Base-by-base conservation (phyloP, 2,888 invertebrate genomes). In the Drosophila villosipedis region DNA sequence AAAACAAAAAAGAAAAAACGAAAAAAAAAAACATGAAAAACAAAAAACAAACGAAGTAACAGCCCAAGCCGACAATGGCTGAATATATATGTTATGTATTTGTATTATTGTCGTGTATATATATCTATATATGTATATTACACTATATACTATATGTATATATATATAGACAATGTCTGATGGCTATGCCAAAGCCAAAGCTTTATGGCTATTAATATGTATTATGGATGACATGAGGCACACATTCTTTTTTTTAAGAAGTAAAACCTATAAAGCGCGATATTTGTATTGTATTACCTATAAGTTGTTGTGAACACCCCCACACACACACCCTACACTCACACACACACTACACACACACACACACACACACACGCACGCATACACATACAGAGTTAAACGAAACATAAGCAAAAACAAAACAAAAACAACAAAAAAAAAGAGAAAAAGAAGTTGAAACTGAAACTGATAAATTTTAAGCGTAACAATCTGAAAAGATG, bases 151-250 rank as follows among this genome's bases (percentile, higher is more conserved):
- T 49, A 49, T 62, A 43, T 58, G 35, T 62, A 47, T 61, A n/a
- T 80, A 50, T 73, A 43, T 74, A 57, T 68, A 43, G 78, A 58
- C 76, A 80, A 80, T 80, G 76, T 80, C 76, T 80, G 76, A 76
- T 75, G 80, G 68, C 74, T 50, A 63, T 59, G 61, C 52, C 71
- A 68, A 68, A 49, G 54, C 65, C 78, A 62, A 68, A 75, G 66
- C 66, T 60, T 67, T 76, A 90, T 84, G 83, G 87, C 84, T 73
- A 86, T 50, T 37, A 67, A 69, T 72, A 84, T 84, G 84, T 90
- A 88, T 84, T 92, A 92, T 92, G 92, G 92, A 92, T 92, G 92
- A 92, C 68, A 92, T 92, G 92, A 92, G 92, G 92, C 92, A 92
- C 78, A 92, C 86, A 89, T 91, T 91, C 89, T 86, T 79, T 88